These are phyloP conservation scores for Neotoma lepida DNA, from an alignment of 2,113 vertebrate species.

Conservation along the genomic window DNA sequence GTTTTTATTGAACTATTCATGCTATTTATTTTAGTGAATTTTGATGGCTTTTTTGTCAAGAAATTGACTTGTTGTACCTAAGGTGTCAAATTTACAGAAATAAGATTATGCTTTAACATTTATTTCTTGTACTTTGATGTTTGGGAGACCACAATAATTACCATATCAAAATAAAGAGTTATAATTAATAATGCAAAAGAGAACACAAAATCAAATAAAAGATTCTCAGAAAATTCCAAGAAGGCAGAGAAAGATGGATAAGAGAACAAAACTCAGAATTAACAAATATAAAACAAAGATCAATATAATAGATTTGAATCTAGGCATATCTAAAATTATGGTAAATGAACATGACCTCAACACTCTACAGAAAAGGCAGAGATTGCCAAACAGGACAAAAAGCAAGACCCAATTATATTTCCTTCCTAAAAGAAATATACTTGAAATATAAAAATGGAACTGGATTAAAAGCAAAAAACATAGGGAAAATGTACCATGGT, in stretches of 20 bases:
- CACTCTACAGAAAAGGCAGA: slow-evolving; percentile 39
- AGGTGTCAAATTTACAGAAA: background rate
- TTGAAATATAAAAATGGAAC: slow-evolving; percentile 47
- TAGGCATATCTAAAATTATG: slow-evolving; percentile 17
- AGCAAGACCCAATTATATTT: slow-evolving; percentile 1
- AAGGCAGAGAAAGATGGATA: background rate
- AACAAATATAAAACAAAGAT: slow-evolving; percentile 50
- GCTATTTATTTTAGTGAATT: background rate
- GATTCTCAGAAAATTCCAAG: background rate
- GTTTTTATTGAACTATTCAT: slow-evolving; percentile 26
- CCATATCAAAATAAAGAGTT: slow-evolving; percentile 46
- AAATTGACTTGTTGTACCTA: slow-evolving; percentile 6
- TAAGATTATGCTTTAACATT: slow-evolving; percentile 17
- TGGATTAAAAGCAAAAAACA: slow-evolving; percentile 15
- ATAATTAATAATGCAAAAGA: slow-evolving; percentile 12
- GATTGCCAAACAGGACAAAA: background rate
- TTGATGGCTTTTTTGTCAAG: slow-evolving; percentile 21
- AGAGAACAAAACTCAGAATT: slow-evolving; percentile 43
- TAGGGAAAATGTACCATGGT: background rate
- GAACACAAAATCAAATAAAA: slow-evolving; percentile 14
- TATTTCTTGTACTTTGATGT: background rate
- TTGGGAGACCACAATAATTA: background rate
- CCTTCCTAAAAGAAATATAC: background rate
- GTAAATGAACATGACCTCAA: slow-evolving; percentile 23
- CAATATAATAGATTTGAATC: slow-evolving; percentile 45